phyloP scores from a whole-genome alignment of 1,140 invertebrate genomes.

The Scaptomyza pallida region DNA sequence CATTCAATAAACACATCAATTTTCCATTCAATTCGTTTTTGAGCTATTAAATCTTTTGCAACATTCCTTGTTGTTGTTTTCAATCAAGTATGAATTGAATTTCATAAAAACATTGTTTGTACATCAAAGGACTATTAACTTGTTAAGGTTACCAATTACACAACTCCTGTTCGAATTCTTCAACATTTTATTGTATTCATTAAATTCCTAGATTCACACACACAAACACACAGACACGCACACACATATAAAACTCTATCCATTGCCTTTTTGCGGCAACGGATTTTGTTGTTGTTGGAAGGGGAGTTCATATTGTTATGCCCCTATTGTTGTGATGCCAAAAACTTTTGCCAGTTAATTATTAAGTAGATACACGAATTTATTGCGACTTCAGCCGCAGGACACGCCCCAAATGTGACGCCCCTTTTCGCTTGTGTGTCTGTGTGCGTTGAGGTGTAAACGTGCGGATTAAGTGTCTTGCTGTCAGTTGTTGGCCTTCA shows the following conservation, averaged over 20 bases:
- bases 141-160: neutral
- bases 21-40: no score
- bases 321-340: constrained; percentile 14
- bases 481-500: constrained; percentile 49
- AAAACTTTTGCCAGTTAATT: constrained; percentile 62
- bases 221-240: neutral
- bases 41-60: neutral
- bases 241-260: no score
- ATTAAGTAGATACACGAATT: constrained; percentile 81
- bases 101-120: no score
- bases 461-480: constrained; percentile 77
- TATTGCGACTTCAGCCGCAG: constrained; percentile 53
- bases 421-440: constrained; percentile 40
- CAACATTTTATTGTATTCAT: neutral
- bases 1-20: no score
- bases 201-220: neutral
- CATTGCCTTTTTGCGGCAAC: neutral
- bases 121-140: neutral
- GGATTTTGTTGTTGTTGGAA: neutral
- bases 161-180: neutral
- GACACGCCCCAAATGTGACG: constrained; percentile 3
- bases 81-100: neutral
- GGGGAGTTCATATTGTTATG: constrained; percentile 17
- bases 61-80: neutral
- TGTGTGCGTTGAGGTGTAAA: constrained; percentile 78